Base-by-base conservation (phyloP, 2,888 invertebrate species). In the Nomada ruficornis region DNA sequence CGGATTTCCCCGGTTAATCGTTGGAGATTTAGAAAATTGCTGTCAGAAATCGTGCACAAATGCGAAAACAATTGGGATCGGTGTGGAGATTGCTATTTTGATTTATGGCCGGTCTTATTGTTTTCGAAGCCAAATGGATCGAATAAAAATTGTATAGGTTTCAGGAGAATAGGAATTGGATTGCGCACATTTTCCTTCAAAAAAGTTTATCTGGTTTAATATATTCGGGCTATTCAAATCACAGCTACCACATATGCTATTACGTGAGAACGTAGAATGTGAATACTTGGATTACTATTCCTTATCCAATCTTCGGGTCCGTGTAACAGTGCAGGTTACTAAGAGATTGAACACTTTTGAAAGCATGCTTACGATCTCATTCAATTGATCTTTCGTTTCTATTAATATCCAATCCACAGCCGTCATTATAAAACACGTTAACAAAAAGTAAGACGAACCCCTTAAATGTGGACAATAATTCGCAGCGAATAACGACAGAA, bases 11-110 rank as follows among this genome's bases (percentile, higher is more conserved):
- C 23, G 23, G 4, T 42, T 23, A 52, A 54, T 52, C 52, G 23
- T 62, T n/a, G 11, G 42, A 52, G 50, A 50, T 71, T 54, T 71
- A 55, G 20, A n/a, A 36, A 62, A 54, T 18, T 50, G 18, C 13
- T 18, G 15, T 50, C 18, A 50, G 15, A 18, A 5, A 15, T 5
- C 5, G 50, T 15, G 7, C 50, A 18, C 13, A 50, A 50, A 13
- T 18, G 18, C 15, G 50, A 50, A 18, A 18, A 18, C 15, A 50
- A 36, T 36, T 36, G 50, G 18, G 18, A 50, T 50, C 13, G 15
- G 7, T 36, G 36, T 36, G 7, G 10, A 54, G n/a, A 20, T 54
- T 54, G 54, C 10, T 10, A 54, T 54, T n/a, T 54, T 5, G 54
- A n/a, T 54, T 54, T n/a, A 2, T 10, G 2, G n/a, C 10, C n/a